Base-by-base conservation (phyloP, 92 coral and sea anemone genomes). In the Paragorgia papillata region DNA sequence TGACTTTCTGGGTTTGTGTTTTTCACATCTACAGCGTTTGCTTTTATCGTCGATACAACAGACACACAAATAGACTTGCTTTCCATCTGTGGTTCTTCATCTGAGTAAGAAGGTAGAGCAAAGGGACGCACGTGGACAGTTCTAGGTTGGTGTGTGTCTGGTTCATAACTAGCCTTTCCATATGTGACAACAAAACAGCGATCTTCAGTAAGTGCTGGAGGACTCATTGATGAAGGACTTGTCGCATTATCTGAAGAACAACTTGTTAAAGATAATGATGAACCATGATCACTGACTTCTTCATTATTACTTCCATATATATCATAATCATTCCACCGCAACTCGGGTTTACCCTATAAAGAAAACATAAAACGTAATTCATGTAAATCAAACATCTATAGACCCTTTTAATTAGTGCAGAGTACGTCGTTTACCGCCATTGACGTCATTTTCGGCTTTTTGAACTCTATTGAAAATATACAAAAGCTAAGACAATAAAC, bases 61-160 rank as follows among this genome's bases (percentile, higher is more conserved):
- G 63, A 32, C 28, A 33, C 19, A 18, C 62, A 7, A 30, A 70
- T 62, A 7, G 77, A 33, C 46, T 70, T 70, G 40, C 33, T 70
- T 34, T 70, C 77, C 77, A 70, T 70, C 13, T 25, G 62, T 21
- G 77, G 62, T 34, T 70, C 77, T n/a, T 70, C 77, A 53, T 70
- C 77, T 15, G 77, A 70, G 63, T 50, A 70, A 22, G 77, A 70
- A 6, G 77, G 62, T 2, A 56, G 77, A 18, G 35, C 33, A 51
- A 70, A 70, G 50, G 77, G 30, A 54, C 33, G 77, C 56, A 31
- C 30, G 35, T 26, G 62, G 7, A 46, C 53, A 46, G 9, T 46
- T 46, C n/a, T 14, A 13, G 30, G 3, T 56, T 56, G 30, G 9
- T 6, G 9, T 22, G 22, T 56, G 5, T 56, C 62, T 56, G 62